A percentile compares a stretch with the other conserved stretches of the same genome.
phyloP scores from a whole-genome alignment of 2,113 vertebrate species.

The Chloroceryle aenea region DNA sequence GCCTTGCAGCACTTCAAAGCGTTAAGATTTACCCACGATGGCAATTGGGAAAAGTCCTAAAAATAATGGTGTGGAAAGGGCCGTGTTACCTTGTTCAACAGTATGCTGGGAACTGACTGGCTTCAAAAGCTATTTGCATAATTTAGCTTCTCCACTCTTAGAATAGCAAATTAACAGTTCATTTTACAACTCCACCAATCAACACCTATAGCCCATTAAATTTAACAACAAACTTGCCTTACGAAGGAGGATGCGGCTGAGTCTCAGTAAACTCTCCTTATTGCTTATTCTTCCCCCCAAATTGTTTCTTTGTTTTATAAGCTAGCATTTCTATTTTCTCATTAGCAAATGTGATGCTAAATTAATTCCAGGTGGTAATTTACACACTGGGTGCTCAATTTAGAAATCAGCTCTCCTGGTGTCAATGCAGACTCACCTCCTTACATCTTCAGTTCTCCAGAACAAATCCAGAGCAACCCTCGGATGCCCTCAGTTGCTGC shows the following conservation, averaged over 20 bases:
- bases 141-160: slow-evolving; percentile 63
- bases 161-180: slow-evolving; percentile 81
- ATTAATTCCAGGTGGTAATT: slow-evolving; percentile 53
- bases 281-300: slow-evolving; percentile 42
- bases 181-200: slow-evolving; percentile 78
- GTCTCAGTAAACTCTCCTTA: background rate
- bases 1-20: background rate
- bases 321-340: slow-evolving; percentile 54
- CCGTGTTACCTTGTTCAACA: background rate
- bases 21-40: rapidly evolving
- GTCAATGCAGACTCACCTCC: background rate
- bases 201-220: slow-evolving; percentile 78
- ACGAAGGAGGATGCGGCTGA: slow-evolving; percentile 45
- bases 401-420: background rate
- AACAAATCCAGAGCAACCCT: background rate
- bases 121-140: slow-evolving; percentile 76
- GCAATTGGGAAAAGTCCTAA: background rate
- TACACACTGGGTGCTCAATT: background rate
- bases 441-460: background rate
- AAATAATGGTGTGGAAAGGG: background rate
- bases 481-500: background rate
- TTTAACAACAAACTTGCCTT: slow-evolving; percentile 72
- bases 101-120: background rate
- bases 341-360: slow-evolving; percentile 51
- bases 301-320: slow-evolving; percentile 58